A percentile compares a stretch with the other conserved stretches of the same genome.
Conservation (phyloP, 2,113 vertebrate genomes). For the Entelurus aequoreus region DNA sequence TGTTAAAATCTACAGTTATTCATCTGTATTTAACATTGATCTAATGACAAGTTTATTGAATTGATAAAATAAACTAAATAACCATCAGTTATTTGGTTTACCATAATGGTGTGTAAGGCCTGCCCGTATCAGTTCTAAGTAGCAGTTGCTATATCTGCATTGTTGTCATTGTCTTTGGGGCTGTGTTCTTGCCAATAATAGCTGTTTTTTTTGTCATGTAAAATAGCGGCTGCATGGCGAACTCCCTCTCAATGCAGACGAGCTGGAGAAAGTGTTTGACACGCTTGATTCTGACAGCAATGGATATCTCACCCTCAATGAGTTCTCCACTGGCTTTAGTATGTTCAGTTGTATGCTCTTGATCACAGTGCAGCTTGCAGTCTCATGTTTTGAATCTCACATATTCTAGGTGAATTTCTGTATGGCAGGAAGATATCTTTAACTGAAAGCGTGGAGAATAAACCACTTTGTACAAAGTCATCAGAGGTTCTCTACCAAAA, state of each 20-base stretch:
- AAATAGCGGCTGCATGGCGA: constrained; percentile 69
- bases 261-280: constrained; percentile 87
- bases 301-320: constrained; percentile 82
- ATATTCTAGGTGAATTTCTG: constrained; percentile 78
- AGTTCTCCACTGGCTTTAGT: constrained; percentile 90
- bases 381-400: background rate
- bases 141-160: constrained; percentile 32
- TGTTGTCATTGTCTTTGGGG: constrained; percentile 25
- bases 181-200: constrained; percentile 13
- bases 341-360: constrained; percentile 45
- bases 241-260: constrained; percentile 80
- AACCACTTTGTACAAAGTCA: constrained; percentile 16
- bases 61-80: no score
- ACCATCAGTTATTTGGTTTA: background rate
- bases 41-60: no score
- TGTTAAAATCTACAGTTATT: background rate
- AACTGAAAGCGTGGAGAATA: constrained; percentile 27
- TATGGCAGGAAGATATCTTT: constrained; percentile 56
- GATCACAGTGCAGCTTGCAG: background rate
- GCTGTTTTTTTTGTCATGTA: constrained; percentile 44
- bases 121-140: constrained; percentile 1
- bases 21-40: no score
- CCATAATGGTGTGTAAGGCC: background rate
- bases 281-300: constrained; percentile 84
- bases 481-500: constrained; percentile 67